These are phyloP conservation scores for Oophaga sylvatica DNA, from an alignment of 2,797 vertebrate genomes.

Conservation along the genomic window DNA sequence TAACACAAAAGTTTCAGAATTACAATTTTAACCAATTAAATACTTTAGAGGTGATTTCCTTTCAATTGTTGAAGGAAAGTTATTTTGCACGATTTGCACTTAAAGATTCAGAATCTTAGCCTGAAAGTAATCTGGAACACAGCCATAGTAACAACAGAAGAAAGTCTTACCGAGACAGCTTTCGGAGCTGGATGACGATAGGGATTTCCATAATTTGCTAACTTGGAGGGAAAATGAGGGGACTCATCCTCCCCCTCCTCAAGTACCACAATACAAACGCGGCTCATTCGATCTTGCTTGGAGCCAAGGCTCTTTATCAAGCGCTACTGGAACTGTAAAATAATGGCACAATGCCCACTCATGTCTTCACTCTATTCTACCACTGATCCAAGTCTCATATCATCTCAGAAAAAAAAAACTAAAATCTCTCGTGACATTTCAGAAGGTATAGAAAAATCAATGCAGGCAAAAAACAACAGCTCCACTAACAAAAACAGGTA, in stretches of 20 bases:
- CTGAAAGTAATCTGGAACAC: not conserved
- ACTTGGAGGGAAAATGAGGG: conserved; percentile 82
- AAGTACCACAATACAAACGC: conserved; percentile 99
- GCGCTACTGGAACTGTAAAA: conserved; percentile 55
- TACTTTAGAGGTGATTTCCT: not conserved
- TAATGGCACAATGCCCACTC: conserved; percentile 53
- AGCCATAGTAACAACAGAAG: not conserved
- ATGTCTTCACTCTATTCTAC: not conserved
- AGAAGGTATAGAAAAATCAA: not conserved
- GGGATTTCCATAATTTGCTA: conserved; percentile 75
- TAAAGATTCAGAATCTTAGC: not conserved
- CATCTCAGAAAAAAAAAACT: not conserved
- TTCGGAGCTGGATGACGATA: conserved; percentile 70
- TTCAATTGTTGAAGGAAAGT: not conserved
- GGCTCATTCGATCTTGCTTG: conserved; percentile 89
- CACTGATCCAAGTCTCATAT: not conserved
- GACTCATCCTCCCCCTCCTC: conserved; percentile 97
- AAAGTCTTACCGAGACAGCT: conserved; percentile 79
- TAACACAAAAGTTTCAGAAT: not conserved
- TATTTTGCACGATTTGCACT: not conserved
- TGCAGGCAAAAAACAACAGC: not conserved
- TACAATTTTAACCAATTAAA: not conserved
- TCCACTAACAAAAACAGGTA: not conserved
- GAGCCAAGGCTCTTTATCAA: conserved; percentile 68
- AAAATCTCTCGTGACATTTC: not conserved